A percentile compares a stretch with the other conserved stretches of the same genome.
These are phyloP conservation scores for Ectemnius continuus DNA, from an alignment of 2,888 invertebrate species.

Conservation along the genomic window DNA sequence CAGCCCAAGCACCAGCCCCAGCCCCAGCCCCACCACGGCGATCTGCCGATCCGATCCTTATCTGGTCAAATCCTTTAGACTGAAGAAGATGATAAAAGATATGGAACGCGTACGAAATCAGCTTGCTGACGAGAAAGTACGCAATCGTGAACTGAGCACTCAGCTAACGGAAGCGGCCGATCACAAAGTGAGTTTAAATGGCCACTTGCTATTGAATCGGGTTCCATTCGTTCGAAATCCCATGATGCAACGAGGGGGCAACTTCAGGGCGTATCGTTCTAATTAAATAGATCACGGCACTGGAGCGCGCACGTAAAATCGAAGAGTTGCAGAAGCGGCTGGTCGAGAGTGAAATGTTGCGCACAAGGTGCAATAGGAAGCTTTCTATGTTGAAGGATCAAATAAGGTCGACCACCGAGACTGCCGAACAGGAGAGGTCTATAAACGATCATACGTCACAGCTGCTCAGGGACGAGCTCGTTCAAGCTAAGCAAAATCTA, in stretches of 20 bases:
- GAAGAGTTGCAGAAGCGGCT: conserved; percentile 90
- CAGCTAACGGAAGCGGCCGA: conserved; percentile 92
- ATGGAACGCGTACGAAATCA: conserved; percentile 90
- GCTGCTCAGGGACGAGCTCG: conserved; percentile 87
- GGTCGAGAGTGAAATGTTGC: conserved; percentile 88
- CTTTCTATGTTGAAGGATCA: conserved; percentile 86
- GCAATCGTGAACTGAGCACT: conserved; percentile 90
- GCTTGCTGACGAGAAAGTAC: conserved; percentile 88
- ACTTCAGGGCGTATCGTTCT: conserved; percentile 45
- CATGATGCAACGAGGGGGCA: too few relatives aligned
- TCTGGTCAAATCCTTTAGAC: conserved; percentile 73
- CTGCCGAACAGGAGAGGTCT: conserved; percentile 84
- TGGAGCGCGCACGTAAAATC: conserved; percentile 90
- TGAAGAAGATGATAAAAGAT: conserved; percentile 90
- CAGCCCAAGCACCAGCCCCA: too few relatives aligned
- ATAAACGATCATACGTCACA: conserved; percentile 85
- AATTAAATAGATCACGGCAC: conserved; percentile 84
- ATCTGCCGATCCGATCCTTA: neutral
- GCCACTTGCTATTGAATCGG: neutral
- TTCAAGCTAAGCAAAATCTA: conserved; percentile 86
- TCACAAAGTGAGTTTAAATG: conserved; percentile 83
- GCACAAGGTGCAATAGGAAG: conserved; percentile 87
- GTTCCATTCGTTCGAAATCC: neutral
- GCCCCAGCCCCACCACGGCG: too few relatives aligned
- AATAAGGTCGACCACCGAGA: conserved; percentile 83